Evolutionary conservation across 2,888 invertebrate species (phyloP), one percentile per base, ranked within the genome.

Genomic region (Gymnoscelis rufifasciata): DNA sequence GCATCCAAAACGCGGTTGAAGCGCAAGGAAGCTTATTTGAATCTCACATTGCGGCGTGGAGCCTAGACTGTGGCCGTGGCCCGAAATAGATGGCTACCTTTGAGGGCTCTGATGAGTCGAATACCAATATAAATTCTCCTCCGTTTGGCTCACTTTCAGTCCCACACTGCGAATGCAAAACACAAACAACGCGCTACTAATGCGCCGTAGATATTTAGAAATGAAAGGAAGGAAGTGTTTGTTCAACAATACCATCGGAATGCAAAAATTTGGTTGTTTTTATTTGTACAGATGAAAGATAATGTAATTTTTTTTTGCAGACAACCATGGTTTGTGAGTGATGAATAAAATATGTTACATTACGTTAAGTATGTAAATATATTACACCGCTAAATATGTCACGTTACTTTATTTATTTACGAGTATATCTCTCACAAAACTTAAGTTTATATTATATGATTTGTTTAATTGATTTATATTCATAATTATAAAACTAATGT

Each of bases 151-250:
- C 52, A 59, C 42, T 56, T 50, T 59, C 59, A 70, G 64, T 68
- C 63, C 62, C 1, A 48, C 65, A 33, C 13, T 33, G 13, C 64
- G 68, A 70, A 71, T 71, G 74, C 71, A 74, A 68, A 74, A 76
- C 74, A 68, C 66, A 60, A 60, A 65, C 63, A 56, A 57, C 56
- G 60, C 62, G n/a, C n/a, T n/a, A n/a, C n/a, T n/a, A n/a, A n/a
- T 68, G 63, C 66, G 69, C 66, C 61, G 57, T 47, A 49, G 51
- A 60, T 57, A 68, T 65, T 68, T 57, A 51, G 66, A 56, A 62
- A 62, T 52, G 59, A 71, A 70, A 74, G 81, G 83, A 83, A 78
- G 83, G 71, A 74, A 68, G 68, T 66, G 73, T 74, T 74, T 73
- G 71, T 68, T 74, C 77, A 78, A 75, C 68, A 73, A n/a, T n/a